Evolutionary conservation across 1,140 invertebrate species (phyloP).

Genomic region (Wasmannia auropunctata): DNA sequence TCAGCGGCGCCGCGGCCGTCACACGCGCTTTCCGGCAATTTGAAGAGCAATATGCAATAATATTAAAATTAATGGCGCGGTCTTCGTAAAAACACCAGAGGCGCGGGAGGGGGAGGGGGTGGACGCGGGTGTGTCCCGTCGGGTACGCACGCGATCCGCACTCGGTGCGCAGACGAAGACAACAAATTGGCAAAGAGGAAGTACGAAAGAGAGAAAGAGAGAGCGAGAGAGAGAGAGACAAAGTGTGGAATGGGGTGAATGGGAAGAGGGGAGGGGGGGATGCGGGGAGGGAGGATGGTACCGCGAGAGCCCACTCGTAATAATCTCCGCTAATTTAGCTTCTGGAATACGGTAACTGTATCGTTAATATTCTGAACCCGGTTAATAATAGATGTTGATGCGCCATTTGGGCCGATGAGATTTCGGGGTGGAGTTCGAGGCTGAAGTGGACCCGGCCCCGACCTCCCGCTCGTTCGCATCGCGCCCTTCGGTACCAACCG

Average conservation of each 20-base stretch:
- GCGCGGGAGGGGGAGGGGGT: too few relatives aligned
- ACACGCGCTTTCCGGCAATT: slow-evolving; percentile 74
- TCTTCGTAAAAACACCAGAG: slow-evolving; percentile 72
- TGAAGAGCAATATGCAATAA: slow-evolving; percentile 79
- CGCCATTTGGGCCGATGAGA: slow-evolving; percentile 86
- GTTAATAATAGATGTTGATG: slow-evolving; percentile 86
- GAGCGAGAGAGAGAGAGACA: slow-evolving; percentile 57
- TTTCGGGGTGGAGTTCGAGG: slow-evolving; percentile 83
- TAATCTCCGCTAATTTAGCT: slow-evolving; percentile 85
- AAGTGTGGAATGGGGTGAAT: background rate
- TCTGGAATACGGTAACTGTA: slow-evolving; percentile 85
- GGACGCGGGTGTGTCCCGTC: slow-evolving; percentile 14
- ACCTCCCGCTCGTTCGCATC: slow-evolving; percentile 38
- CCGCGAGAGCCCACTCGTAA: slow-evolving; percentile 82
- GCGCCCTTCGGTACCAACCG: slow-evolving; percentile 64
- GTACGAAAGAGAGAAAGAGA: slow-evolving; percentile 56
- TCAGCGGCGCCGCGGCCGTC: slow-evolving; percentile 64
- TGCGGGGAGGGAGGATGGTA: slow-evolving; percentile 58
- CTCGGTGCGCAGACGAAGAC: slow-evolving; percentile 54
- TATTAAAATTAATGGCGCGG: slow-evolving; percentile 79
- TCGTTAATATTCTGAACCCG: slow-evolving; percentile 85
- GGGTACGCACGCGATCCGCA: slow-evolving; percentile 17
- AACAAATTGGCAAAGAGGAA: slow-evolving; percentile 60
- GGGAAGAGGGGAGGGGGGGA: slow-evolving; percentile 50
- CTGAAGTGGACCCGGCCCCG: slow-evolving; percentile 78